These are phyloP conservation scores for Falco berigora DNA, from an alignment of 2,797 vertebrate species.

Conservation along the genomic window DNA sequence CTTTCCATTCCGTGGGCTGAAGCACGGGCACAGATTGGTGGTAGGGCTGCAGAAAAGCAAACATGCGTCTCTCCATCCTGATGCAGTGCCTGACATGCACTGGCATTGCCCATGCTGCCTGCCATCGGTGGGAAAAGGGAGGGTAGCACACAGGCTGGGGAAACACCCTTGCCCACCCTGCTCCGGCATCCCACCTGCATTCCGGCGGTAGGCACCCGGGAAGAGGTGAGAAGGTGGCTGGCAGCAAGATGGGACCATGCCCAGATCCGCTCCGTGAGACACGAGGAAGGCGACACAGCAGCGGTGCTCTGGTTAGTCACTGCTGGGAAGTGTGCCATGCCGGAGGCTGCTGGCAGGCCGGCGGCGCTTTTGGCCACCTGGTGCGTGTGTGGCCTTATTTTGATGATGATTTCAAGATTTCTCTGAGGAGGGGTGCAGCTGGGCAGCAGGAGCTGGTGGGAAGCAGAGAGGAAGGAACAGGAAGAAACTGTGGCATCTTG, in stretches of 20 bases:
- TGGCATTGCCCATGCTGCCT: fast-evolving
- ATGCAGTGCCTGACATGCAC: fast-evolving
- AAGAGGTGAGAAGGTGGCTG: background rate
- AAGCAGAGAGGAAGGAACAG: background rate
- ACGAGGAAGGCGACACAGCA: background rate
- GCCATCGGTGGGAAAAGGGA: background rate
- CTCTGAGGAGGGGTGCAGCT: background rate
- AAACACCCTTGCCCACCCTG: background rate
- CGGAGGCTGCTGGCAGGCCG: background rate
- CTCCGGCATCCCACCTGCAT: background rate
- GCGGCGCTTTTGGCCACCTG: background rate
- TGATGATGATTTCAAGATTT: background rate
- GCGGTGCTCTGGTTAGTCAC: background rate
- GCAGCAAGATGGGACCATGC: background rate
- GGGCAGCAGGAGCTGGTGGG: fast-evolving
- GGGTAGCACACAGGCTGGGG: background rate
- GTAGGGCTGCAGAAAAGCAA: background rate
- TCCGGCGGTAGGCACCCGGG: fast-evolving
- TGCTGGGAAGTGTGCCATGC: background rate
- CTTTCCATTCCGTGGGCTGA: background rate
- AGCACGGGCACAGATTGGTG: fast-evolving
- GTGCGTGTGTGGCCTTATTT: background rate
- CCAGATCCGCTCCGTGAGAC: background rate
- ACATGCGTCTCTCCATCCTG: fast-evolving
- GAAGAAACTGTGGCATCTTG: background rate